Conservation (phyloP, 2,888 invertebrate genomes). For the Hemistola chrysoprasaria region DNA sequence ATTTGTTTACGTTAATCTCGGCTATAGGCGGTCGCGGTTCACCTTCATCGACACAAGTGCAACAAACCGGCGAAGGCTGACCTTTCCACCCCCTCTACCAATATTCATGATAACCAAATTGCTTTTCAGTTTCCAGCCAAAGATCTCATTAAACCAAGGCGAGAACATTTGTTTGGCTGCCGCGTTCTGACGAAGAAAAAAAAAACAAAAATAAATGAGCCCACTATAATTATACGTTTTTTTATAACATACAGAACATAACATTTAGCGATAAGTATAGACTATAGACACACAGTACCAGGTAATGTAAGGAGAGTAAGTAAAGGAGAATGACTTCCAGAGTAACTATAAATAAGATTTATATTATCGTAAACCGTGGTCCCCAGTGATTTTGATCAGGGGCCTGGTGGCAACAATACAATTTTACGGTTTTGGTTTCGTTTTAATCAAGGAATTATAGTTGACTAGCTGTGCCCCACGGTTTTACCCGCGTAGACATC, state of each 20-base stretch:
- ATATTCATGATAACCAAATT: conserved; percentile 20
- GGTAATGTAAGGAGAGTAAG: conserved; percentile 36
- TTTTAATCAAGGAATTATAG: conserved; percentile 2
- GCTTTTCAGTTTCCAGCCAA: conserved; percentile 8
- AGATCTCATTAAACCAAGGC: conserved; percentile 9
- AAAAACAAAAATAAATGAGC: conserved; percentile 14
- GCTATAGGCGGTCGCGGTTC: conserved; percentile 54
- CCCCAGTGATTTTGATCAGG: too few species aligned
- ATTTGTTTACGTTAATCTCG: conserved; percentile 58
- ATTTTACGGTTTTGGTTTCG: conserved; percentile 19
- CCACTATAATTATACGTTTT: too few species aligned
- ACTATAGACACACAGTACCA: conserved; percentile 38
- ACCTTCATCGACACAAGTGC: conserved; percentile 67
- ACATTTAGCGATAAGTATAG: too few species aligned
- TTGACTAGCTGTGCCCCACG: too few species aligned
- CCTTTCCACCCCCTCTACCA: conserved; percentile 42
- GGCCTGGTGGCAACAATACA: conserved; percentile 15
- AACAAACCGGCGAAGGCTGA: conserved; percentile 54
- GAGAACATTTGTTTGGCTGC: conserved; percentile 12
- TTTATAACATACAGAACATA: too few species aligned
- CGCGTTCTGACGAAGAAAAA: conserved; percentile 8
- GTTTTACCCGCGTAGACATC: too few species aligned
- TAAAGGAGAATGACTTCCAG: conserved; percentile 12
- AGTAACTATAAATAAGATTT: not conserved
- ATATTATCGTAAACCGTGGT: not conserved